phyloP scores from a whole-genome alignment of 2,113 vertebrate genomes.

The Ceratotherium simum region DNA sequence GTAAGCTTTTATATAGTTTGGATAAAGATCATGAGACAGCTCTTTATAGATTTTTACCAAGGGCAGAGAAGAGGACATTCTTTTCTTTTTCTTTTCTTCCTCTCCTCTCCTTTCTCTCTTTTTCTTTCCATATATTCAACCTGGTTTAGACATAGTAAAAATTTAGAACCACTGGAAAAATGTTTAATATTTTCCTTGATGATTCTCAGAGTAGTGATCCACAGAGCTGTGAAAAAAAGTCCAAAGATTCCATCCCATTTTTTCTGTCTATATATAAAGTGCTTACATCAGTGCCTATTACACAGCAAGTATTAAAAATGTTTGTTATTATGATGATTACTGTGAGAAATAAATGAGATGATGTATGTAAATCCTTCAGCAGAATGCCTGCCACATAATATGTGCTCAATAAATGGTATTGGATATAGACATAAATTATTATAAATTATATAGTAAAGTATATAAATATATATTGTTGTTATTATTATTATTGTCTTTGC shows the following conservation, averaged over 20 bases:
- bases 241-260: slow-evolving; percentile 6
- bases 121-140: neutral
- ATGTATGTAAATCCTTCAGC: neutral
- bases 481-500: neutral
- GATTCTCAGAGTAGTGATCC: neutral
- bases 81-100: neutral
- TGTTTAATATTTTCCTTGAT: slow-evolving; percentile 1
- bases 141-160: neutral
- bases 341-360: slow-evolving; percentile 18
- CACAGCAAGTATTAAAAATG: neutral
- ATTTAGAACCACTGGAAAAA: neutral
- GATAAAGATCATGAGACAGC: neutral
- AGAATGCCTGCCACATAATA: neutral
- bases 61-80: neutral
- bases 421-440: neutral
- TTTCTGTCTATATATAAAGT: slow-evolving; percentile 1
- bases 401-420: neutral
- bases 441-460: slow-evolving; percentile 20
- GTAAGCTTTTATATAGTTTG: neutral
- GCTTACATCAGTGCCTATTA: neutral
- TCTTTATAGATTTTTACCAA: neutral
- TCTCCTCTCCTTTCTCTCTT: neutral
- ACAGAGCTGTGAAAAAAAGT: neutral
- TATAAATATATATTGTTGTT: neutral
- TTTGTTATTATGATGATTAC: neutral